Conservation (phyloP, 37 sponge, comb jelly and placozoan species). For the Hexactinellida sp. region DNA sequence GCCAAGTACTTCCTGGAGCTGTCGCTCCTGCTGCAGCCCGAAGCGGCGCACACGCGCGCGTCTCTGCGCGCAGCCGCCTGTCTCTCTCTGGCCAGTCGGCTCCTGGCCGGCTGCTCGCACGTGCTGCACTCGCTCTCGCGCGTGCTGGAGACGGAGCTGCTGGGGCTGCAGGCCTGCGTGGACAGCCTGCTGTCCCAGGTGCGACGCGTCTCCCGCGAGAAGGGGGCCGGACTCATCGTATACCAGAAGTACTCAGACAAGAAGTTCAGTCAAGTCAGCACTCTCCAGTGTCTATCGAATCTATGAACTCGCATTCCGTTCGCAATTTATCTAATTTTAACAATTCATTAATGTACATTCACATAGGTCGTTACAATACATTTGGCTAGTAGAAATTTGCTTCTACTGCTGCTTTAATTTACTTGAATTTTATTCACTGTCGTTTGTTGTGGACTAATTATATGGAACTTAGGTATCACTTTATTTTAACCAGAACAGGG, state of each 20-base stretch:
- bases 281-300: not conserved
- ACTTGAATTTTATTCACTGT: no score
- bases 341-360: no score
- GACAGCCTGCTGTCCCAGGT: not conserved
- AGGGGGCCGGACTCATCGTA: not conserved
- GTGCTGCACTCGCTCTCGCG: not conserved
- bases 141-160: not conserved
- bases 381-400: no score
- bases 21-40: not conserved
- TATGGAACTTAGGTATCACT: no score
- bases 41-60: not conserved
- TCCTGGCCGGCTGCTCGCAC: not conserved
- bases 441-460: no score
- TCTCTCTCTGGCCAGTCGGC: not conserved
- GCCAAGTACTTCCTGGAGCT: not conserved
- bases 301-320: not conserved
- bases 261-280: not conserved
- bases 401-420: no score
- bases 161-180: not conserved
- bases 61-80: not conserved
- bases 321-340: no score
- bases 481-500: no score
- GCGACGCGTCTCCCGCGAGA: not conserved
- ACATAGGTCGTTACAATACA: no score
- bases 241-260: not conserved